These are phyloP conservation scores for Lottia gigantea DNA, from an alignment of 2,888 invertebrate species.

Conservation along the genomic window DNA sequence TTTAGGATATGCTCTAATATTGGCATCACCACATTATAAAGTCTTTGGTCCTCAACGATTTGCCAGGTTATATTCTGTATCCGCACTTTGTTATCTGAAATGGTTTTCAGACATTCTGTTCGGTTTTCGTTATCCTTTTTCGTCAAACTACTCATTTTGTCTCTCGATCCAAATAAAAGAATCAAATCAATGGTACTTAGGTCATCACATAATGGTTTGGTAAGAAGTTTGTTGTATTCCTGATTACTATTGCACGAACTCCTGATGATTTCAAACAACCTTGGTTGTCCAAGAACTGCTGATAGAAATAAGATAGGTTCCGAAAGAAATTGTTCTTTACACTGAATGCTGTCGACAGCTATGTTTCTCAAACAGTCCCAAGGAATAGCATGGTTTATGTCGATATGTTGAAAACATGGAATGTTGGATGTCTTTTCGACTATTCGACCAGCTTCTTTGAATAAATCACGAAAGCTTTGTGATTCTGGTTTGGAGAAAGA, in stretches of 20 bases:
- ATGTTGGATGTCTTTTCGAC: too few species aligned
- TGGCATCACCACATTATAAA: not conserved
- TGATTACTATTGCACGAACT: not conserved
- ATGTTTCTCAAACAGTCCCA: too few species aligned
- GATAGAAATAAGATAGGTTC: not conserved
- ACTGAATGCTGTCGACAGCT: too few species aligned
- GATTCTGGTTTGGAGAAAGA: too few species aligned
- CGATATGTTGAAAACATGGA: too few species aligned
- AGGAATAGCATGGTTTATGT: not conserved
- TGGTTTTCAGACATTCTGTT: not conserved
- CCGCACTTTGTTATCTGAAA: not conserved
- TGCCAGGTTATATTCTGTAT: not conserved
- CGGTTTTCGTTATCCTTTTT: not conserved
- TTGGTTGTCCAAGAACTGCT: not conserved
- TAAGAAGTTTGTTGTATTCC: not conserved
- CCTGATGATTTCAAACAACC: not conserved
- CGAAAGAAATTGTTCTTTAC: not conserved
- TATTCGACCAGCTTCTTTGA: too few species aligned
- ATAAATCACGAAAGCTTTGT: too few species aligned
- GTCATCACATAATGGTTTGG: not conserved
- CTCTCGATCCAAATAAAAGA: not conserved
- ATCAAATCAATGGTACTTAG: not conserved
- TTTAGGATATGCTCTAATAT: not conserved
- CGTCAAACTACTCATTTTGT: not conserved
- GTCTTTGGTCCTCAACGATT: not conserved